These are phyloP conservation scores for Temnopleurus reevesii DNA, from an alignment of 53 echinoderm and acorn worm genomes.

Conservation along the genomic window DNA sequence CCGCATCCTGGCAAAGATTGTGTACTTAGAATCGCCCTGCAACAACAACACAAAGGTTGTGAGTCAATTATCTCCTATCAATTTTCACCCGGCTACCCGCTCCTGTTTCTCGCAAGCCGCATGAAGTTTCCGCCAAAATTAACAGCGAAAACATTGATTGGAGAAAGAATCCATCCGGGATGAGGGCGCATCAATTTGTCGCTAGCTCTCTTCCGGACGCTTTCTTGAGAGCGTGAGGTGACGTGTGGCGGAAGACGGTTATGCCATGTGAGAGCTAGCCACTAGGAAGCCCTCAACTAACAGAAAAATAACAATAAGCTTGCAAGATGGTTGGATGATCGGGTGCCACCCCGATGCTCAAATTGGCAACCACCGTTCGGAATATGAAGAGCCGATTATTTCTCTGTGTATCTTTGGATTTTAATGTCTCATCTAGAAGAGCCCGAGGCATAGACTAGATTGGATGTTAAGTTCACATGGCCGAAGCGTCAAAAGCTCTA, in stretches of 20 bases:
- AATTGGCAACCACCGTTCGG: background rate
- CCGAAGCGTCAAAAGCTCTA: too few relatives aligned
- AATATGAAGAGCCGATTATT: background rate
- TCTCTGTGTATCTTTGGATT: background rate
- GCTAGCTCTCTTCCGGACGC: conserved; percentile 1
- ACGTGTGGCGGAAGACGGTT: background rate
- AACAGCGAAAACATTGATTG: conserved; percentile 38
- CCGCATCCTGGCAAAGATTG: background rate
- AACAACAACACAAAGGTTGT: conserved; percentile 11
- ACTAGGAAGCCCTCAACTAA: background rate
- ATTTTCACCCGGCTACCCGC: conserved; percentile 10
- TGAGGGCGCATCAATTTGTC: background rate
- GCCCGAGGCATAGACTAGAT: background rate
- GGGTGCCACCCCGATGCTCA: background rate
- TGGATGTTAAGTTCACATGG: conserved; percentile 29
- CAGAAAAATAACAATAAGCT: background rate
- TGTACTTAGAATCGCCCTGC: conserved; percentile 17
- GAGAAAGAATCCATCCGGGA: background rate
- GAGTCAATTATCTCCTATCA: conserved; percentile 41
- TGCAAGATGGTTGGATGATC: background rate
- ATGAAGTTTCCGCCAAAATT: background rate
- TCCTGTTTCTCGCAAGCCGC: background rate
- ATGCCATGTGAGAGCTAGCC: conserved; percentile 13
- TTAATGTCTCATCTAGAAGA: background rate
- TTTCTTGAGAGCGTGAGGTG: background rate